These are phyloP conservation scores for Pogonocichla stellata DNA, from an alignment of 2,113 vertebrate genomes.

Conservation along the genomic window DNA sequence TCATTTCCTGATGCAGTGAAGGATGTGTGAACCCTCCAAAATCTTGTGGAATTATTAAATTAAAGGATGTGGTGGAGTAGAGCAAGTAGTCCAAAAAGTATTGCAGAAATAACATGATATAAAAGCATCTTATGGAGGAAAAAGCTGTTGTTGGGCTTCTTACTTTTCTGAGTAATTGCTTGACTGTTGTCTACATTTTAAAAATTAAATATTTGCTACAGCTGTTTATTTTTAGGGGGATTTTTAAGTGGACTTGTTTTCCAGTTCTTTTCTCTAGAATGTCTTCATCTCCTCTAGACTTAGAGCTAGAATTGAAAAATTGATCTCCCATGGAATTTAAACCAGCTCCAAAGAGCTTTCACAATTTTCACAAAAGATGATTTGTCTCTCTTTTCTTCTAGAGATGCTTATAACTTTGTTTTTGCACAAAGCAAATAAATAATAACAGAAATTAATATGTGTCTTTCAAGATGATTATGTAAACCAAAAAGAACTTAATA, in stretches of 20 bases:
- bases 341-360: background rate
- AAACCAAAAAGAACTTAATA: background rate
- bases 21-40: background rate
- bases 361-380: background rate
- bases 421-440: background rate
- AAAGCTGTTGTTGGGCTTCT: background rate
- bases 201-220: background rate
- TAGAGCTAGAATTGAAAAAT: background rate
- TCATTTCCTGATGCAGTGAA: background rate
- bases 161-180: background rate
- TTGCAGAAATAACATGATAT: background rate
- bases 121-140: background rate
- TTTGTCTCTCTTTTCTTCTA: background rate
- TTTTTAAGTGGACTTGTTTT: background rate
- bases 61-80: background rate
- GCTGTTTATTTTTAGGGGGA: background rate
- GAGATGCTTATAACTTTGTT: background rate
- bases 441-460: accelerated
- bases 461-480: background rate
- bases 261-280: background rate
- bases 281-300: background rate
- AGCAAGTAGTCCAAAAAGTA: background rate
- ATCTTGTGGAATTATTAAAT: background rate
- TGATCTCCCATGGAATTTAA: background rate
- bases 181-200: background rate